A percentile compares a stretch with the other conserved stretches of the same genome.
Conservation (phyloP, 2,113 vertebrate species). For the Lycocorax pyrrhopterus region DNA sequence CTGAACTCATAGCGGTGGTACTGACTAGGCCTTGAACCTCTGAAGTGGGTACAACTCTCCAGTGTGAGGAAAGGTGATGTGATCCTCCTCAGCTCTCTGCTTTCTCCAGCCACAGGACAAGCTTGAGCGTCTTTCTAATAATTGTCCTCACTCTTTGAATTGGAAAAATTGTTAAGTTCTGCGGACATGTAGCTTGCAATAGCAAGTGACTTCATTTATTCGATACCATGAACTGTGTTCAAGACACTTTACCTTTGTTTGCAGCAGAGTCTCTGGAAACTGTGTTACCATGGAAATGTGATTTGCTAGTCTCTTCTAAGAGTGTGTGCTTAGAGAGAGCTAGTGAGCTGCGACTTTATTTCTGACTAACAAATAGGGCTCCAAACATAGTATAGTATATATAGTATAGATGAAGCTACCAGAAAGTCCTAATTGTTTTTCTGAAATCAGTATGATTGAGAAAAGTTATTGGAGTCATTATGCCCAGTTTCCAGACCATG, state of each 20-base stretch:
- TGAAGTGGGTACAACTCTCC: neutral
- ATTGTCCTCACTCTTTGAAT: neutral
- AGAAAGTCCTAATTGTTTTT: neutral
- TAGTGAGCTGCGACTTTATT: neutral
- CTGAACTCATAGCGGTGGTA: neutral
- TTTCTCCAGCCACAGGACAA: neutral
- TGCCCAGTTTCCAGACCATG: neutral
- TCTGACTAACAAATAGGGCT: neutral
- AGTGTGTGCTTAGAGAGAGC: neutral
- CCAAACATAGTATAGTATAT: neutral
- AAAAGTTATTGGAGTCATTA: neutral
- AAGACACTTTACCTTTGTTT: neutral
- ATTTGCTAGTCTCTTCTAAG: neutral
- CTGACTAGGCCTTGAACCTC: neutral
- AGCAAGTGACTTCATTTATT: neutral
- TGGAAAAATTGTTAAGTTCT: neutral
- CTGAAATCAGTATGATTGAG: neutral
- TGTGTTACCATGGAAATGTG: constrained; percentile 39
- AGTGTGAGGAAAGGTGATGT: neutral
- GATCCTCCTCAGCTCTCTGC: neutral
- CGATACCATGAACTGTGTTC: neutral
- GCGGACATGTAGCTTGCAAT: neutral
- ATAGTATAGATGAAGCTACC: neutral
- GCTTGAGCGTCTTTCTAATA: neutral
- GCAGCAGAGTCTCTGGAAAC: neutral